phyloP scores from a whole-genome alignment of 2,797 vertebrate species.

The Manis pentadactyla region DNA sequence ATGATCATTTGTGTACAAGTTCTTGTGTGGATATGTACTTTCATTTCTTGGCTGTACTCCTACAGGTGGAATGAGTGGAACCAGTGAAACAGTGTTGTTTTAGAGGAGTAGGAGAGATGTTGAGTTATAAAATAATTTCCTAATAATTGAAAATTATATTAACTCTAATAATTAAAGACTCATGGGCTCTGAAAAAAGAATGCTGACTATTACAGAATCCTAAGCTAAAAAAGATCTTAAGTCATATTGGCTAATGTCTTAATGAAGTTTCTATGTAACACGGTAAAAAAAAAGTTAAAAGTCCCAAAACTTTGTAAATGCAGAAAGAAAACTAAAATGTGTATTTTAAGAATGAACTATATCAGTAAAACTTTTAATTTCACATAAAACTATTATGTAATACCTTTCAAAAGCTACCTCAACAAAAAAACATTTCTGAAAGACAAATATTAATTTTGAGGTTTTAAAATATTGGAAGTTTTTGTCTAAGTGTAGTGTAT shows the following conservation, averaged over 20 bases:
- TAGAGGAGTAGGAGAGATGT: not conserved
- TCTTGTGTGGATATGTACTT: not conserved
- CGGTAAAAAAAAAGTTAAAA: not conserved
- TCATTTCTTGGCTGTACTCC: not conserved
- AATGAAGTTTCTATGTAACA: not conserved
- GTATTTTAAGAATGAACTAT: slow-evolving; percentile 8
- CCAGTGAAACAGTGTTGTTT: not conserved
- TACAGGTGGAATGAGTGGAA: not conserved
- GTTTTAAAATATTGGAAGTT: not conserved
- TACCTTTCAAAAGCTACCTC: not conserved
- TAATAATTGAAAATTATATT: not conserved
- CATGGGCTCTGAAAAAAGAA: not conserved
- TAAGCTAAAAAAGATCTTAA: not conserved
- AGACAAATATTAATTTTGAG: not conserved
- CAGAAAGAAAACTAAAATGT: not conserved
- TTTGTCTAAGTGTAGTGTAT: not conserved
- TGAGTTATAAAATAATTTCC: not conserved
- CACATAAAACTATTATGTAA: not conserved
- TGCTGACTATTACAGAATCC: not conserved
- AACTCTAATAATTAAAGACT: not conserved
- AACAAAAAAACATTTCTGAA: not conserved
- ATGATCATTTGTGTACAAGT: not conserved
- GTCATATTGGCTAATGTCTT: not conserved
- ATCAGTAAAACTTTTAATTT: not conserved
- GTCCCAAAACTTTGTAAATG: not conserved